These are phyloP conservation scores for Epinephelus moara DNA, from an alignment of 2,113 vertebrate genomes.

Conservation along the genomic window DNA sequence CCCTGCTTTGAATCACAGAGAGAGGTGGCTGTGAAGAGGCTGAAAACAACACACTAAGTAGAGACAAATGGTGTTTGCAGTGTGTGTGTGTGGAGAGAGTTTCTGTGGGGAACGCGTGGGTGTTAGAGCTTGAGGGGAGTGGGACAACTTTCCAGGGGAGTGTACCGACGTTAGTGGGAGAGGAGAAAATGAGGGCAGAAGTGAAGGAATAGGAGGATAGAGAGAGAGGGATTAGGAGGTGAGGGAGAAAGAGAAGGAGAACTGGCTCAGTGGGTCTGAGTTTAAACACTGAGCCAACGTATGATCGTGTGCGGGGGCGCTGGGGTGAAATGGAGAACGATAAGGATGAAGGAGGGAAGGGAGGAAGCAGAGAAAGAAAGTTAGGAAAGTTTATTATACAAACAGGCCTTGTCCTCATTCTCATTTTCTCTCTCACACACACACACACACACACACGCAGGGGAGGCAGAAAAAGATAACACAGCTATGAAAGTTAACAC, in stretches of 20 bases:
- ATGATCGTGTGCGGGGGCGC: constrained; percentile 44
- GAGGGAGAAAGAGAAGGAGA: neutral
- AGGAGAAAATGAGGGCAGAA: constrained; percentile 44
- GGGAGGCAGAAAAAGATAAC: constrained; percentile 44
- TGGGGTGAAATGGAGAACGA: constrained; percentile 22
- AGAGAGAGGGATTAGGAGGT: constrained; percentile 23
- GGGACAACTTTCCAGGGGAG: constrained; percentile 59
- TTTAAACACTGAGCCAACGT: constrained; percentile 41
- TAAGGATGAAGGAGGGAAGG: constrained; percentile 30
- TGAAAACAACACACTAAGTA: constrained; percentile 24
- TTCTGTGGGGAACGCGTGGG: constrained; percentile 68
- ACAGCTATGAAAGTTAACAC: constrained; percentile 51
- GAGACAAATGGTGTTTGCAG: constrained; percentile 31
- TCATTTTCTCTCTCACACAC: constrained; percentile 28
- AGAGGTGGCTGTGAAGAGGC: constrained; percentile 20
- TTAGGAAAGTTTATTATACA: constrained; percentile 32
- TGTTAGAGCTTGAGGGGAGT: constrained; percentile 43
- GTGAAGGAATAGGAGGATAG: constrained; percentile 14
- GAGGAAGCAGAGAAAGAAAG: constrained; percentile 31
- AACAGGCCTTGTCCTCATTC: constrained; percentile 40
- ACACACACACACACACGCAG: neutral
- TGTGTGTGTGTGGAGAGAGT: constrained; percentile 12
- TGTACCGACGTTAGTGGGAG: constrained; percentile 35
- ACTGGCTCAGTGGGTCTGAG: constrained; percentile 33
- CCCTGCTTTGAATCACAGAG: neutral